Evolutionary conservation across 2,888 invertebrate genomes (phyloP), one percentile per base, ranked within the genome.

Genomic region (Melolontha melolontha): DNA sequence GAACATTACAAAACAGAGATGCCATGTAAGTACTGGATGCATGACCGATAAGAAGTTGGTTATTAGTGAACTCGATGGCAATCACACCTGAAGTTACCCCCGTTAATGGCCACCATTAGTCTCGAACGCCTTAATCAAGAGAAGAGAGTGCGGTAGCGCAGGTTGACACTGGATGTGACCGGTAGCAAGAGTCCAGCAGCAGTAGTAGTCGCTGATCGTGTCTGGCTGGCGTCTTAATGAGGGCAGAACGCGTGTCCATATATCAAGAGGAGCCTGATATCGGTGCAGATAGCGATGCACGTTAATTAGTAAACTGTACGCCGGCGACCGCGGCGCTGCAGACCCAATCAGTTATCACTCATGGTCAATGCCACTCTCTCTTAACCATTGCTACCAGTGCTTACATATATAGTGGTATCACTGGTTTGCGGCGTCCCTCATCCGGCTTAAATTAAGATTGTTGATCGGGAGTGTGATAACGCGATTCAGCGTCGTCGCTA

Each of bases 151-250:
- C 68, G 71, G 72, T 70, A 71, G 68, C 51, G 65, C 69, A 69
- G 59, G 72, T 70, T 75, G 75, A 73, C 74, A 71, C 71, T 70
- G 67, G 65, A 71, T 68, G 71, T 68, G 70, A 67, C 71, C 68
- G 67, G 69, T 68, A 70, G 70, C 67, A 65, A 66, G 66, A 66
- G 65, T 59, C 65, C 66, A 66, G 66, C 51, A 65, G 64, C 51
- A 51, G 63, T 57, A 41, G 69, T 65, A 71, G 75, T 75, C 75
- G 76, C 75, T 72, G 76, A 80, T 81, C 81, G 80, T 81, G 81
- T 80, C 79, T 73, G 74, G 75, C 75, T 80, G 79, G 81, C 79
- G 81, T 81, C 81, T 82, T 82, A 82, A 82, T 82, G 81, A 81
- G 80, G 78, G 76, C 79, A 75, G 76, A 76, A 80, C 80, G 80